Evolutionary conservation across 2,797 vertebrate genomes (phyloP), one percentile per base, ranked within the genome.

Genomic region (Lophius americanus): DNA sequence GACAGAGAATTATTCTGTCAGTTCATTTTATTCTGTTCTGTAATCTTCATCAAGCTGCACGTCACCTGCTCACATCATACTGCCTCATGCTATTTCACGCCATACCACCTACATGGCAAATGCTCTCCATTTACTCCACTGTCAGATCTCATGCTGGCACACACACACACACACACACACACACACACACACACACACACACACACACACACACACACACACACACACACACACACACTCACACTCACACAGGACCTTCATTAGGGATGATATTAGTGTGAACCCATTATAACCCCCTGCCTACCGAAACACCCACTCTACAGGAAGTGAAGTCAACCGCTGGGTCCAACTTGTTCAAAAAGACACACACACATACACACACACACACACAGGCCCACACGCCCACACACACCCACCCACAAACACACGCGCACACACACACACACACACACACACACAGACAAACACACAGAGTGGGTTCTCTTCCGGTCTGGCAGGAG

Each of bases 251-350:
- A 36, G 38, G 35, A 60, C 57, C 64, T 69, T 81, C 75, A 78
- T 81, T 76, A 68, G 41, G 37, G 65, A 49, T 4, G 64, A 67
- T 72, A 65, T 75, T 68, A 60, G 77, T 76, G 68, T 78, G 76
- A 82, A 66, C 6, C 14, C 39, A 6, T 80, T 74, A 71, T 48
- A 68, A 43, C 60, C 83, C 67, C 59, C 80, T 70, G 42, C 64
- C 78, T 54, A 58, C 43, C 13, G 38, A 50, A 42, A 64, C 70
- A 63, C 64, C 66, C 69, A 51, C 50, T 70, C 78, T 33, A 53
- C 75, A 82, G 73, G 81, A 79, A 83, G 65, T 71, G 64, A 71
- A 72, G 70, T 66, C 64, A 79, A 71, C 83, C 83, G 77, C 78
- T 84, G 70, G 58, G 80, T 73, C 41, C 56, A 53, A 38, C 66